phyloP scores from a whole-genome alignment of 2,888 invertebrate genomes.

The Oegoconia quadripuncta region DNA sequence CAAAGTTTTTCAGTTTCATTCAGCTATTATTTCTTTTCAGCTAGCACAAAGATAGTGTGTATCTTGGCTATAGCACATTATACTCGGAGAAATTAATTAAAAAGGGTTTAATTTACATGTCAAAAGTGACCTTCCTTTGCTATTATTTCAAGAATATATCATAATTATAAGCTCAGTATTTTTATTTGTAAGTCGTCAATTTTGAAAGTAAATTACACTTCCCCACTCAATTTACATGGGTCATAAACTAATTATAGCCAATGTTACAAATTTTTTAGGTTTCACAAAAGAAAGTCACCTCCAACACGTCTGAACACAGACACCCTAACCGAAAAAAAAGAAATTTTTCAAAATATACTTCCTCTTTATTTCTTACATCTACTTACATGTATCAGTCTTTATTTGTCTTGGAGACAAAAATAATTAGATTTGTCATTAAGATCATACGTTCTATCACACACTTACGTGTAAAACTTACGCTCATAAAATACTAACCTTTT shows the following conservation, averaged over 20 bases:
- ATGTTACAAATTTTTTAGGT: no score
- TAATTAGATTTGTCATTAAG: neutral
- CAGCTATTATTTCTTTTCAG: no score
- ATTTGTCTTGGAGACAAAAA: slow-evolving; percentile 13
- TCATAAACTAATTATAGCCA: no score
- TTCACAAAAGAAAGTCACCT: slow-evolving; percentile 60
- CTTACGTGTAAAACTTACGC: slow-evolving; percentile 31
- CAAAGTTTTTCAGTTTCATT: no score
- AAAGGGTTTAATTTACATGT: slow-evolving; percentile 58
- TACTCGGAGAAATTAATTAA: no score
- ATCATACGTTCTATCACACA: slow-evolving; percentile 11
- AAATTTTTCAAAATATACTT: slow-evolving; percentile 33
- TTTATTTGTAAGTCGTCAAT: no score
- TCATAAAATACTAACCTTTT: slow-evolving; percentile 89
- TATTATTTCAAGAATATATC: no score
- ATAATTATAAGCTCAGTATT: no score
- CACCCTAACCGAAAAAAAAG: slow-evolving; percentile 71
- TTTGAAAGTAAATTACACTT: no score
- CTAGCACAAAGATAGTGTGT: no score
- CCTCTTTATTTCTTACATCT: slow-evolving; percentile 58
- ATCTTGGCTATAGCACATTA: no score
- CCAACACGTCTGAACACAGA: slow-evolving; percentile 74
- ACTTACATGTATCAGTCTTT: slow-evolving; percentile 19
- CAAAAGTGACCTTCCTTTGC: slow-evolving; percentile 64
- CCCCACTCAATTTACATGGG: no score